Conservation (phyloP, 2,113 vertebrate genomes). For the Cryptotis parvus region DNA sequence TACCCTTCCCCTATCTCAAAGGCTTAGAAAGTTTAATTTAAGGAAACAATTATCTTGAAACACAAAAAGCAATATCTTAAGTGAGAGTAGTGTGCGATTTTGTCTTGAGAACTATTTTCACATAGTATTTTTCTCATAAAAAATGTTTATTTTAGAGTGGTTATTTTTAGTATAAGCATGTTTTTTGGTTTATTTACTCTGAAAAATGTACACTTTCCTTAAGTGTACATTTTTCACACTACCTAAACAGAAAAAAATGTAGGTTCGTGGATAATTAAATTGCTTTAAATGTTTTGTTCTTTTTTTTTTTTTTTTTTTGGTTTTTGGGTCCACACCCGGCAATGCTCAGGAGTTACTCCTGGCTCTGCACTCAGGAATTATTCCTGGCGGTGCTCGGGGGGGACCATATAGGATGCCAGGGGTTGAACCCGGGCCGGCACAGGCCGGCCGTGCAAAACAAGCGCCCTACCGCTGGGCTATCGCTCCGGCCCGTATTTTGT, state of each 20-base stretch:
- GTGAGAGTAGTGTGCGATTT: constrained; percentile 28
- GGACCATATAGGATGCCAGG: too few species aligned
- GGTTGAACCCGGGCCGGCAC: too few species aligned
- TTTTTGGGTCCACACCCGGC: too few species aligned
- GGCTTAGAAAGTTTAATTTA: constrained; percentile 62
- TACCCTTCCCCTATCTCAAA: not conserved
- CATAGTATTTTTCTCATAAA: not conserved
- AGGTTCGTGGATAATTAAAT: not conserved
- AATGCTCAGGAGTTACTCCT: too few species aligned
- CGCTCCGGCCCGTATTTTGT: too few species aligned
- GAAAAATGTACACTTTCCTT: not conserved
- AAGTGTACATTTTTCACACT: not conserved
- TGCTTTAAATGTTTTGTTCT: constrained; percentile 29
- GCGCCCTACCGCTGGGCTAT: too few species aligned
- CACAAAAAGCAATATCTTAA: not conserved
- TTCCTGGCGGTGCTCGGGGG: too few species aligned
- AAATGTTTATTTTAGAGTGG: not conserved
- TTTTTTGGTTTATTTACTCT: too few species aligned
- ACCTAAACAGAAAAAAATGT: not conserved
- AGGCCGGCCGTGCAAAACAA: too few species aligned
- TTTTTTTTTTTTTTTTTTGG: too few species aligned
- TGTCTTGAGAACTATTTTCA: not conserved
- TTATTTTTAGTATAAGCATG: constrained; percentile 27
- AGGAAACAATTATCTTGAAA: constrained; percentile 69
- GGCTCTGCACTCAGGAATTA: too few species aligned